A percentile compares a stretch with the other conserved stretches of the same genome.
Conservation (phyloP, 2,888 invertebrate genomes). For the Diarsia mendica region DNA sequence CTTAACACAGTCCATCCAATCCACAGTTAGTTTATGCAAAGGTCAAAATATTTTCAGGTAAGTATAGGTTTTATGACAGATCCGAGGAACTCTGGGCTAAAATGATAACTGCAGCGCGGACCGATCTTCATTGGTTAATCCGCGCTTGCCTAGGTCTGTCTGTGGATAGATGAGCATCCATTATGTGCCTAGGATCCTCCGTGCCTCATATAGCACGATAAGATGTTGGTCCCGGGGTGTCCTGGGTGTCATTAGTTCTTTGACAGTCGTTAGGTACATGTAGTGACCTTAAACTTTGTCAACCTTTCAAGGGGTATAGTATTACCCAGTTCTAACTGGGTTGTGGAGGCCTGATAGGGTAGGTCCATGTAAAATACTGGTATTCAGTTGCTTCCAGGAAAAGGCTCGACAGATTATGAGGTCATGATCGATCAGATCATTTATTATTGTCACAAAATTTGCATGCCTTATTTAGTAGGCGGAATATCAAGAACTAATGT, state of each 20-base stretch:
- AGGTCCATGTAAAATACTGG: neutral
- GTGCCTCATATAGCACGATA: neutral
- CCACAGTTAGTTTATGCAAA: neutral
- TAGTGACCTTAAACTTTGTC: neutral
- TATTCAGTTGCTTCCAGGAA: neutral
- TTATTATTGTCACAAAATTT: no score
- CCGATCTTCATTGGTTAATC: no score
- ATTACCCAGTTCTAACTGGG: neutral
- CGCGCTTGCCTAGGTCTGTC: no score
- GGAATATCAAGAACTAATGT: no score
- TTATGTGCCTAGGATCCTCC: neutral
- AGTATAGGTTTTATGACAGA: neutral
- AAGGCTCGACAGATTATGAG: neutral
- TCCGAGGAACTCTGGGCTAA: neutral
- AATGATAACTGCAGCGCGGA: neutral
- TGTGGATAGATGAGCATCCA: neutral
- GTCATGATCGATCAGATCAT: neutral
- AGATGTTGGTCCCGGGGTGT: no score
- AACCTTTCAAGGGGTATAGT: neutral
- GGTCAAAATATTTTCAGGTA: neutral
- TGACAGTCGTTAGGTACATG: neutral
- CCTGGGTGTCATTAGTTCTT: no score
- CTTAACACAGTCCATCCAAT: no score
- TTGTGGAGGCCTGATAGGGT: neutral
- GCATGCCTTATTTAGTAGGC: no score